Conservation (phyloP, 1,140 invertebrate species). For the Trialeurodes vaporariorum region DNA sequence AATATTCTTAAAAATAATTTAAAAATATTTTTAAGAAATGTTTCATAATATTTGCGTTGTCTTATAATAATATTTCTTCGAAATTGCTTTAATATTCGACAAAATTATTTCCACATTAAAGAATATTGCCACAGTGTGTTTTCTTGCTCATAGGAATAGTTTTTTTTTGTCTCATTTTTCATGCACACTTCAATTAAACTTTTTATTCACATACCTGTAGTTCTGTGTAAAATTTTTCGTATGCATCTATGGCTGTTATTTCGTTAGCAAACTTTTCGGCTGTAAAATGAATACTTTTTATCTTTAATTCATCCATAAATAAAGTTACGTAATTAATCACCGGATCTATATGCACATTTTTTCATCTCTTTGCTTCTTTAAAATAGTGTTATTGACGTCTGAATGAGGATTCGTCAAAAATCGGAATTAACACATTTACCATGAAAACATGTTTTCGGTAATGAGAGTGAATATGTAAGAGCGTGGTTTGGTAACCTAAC, state of each 20-base stretch:
- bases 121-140: no score
- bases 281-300: conserved; percentile 44
- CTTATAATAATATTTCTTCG: no score
- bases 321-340: neutral
- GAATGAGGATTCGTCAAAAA: neutral
- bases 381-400: neutral
- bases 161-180: no score
- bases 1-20: no score
- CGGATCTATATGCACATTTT: neutral
- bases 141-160: no score
- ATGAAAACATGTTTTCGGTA: neutral
- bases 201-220: conserved; percentile 49
- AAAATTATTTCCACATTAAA: no score
- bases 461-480: no score
- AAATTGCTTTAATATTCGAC: no score
- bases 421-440: neutral
- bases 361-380: neutral
- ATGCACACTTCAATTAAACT: no score
- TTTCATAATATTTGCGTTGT: no score
- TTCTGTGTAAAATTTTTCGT: conserved; percentile 47
- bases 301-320: conserved; percentile 40
- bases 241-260: conserved; percentile 47
- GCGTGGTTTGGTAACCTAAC: no score
- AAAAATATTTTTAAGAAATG: no score
- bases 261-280: conserved; percentile 48